Evolutionary conservation across 2,888 invertebrate species (phyloP), one percentile per base, ranked within the genome.

Genomic region (Hydroisotoma schaefferi): DNA sequence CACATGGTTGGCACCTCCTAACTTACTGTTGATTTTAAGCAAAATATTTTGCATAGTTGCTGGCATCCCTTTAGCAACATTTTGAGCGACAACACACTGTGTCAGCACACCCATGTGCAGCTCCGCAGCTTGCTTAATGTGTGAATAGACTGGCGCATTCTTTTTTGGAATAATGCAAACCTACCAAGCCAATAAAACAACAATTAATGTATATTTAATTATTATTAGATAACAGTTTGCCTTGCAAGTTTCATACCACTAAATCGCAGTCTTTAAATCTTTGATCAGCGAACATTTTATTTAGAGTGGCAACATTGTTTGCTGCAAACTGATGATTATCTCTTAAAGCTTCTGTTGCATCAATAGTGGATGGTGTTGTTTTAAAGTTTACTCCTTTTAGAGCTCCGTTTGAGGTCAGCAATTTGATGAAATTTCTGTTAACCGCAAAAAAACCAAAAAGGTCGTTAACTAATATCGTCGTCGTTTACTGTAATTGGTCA

Each of bases 11-110:
- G 74, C 74, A 26, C 78, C 78, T 5, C 77, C 78, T 53, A 79
- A 63, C 65, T 79, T 79, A 22, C 74, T 73, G 67, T 77, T 77
- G 26, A 79, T 70, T 67, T 80, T 79, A 18, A 73, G 55, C n/a
- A 70, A 56, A 20, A 75, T 70, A 59, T 75, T 75, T 22, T 73
- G 69, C 52, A 76, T 72, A 4, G 76, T 75, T n/a, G 72, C 57
- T 8, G 15, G 12, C 28, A 12, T 52, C 28, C 2, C 29, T 37
- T 52, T 33, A 3, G 4, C 1, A 12, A 54, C 61, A 29, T 55
- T 58, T 37, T 27, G 20, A 2, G 22, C 54, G 49, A 74, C 71
- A 18, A 78, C 73, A 61, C 77, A 77, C 67, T 77, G 77, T 12
- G 77, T 77, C 23, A 77, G 67, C 2, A 63, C 23, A 12, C 74